Evolutionary conservation across 2,888 invertebrate species (phyloP).

Genomic region (Amphipyra tragopoginis): DNA sequence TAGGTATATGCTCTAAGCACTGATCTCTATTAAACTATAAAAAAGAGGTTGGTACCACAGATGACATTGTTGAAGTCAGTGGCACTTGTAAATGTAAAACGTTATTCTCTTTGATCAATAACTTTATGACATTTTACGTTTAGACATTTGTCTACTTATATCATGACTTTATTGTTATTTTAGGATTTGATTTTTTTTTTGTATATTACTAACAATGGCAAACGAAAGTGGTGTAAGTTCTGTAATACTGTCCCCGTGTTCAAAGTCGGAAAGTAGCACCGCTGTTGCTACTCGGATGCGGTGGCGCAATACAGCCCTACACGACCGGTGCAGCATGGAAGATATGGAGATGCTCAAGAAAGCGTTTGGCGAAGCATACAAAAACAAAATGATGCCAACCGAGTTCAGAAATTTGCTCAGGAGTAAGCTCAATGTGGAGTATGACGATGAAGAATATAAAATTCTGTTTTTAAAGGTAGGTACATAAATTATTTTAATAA

Average conservation of each 20-base stretch:
- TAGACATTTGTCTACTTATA: background rate
- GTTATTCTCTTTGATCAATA: no score
- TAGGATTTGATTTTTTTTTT: background rate
- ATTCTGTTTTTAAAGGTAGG: constrained; percentile 91
- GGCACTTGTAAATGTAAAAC: no score
- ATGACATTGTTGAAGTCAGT: no score
- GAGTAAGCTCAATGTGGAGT: constrained; percentile 83
- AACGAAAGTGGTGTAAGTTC: constrained; percentile 78
- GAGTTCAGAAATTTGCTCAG: constrained; percentile 81
- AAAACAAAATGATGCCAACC: constrained; percentile 77
- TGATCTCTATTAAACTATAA: no score
- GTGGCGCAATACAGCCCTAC: constrained; percentile 77
- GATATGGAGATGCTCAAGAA: constrained; percentile 85
- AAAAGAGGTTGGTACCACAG: no score
- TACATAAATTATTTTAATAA: no score
- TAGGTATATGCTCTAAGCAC: no score
- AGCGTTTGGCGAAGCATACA: constrained; percentile 81
- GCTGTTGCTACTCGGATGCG: constrained; percentile 61
- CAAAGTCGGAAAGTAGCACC: constrained; percentile 78
- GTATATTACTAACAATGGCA: constrained; percentile 65
- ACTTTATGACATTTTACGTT: no score
- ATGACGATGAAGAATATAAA: constrained; percentile 90
- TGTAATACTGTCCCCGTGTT: constrained; percentile 69
- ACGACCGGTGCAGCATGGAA: constrained; percentile 80
- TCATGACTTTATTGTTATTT: constrained; percentile 1